phyloP scores from a whole-genome alignment of 2,888 invertebrate genomes.

The Parnassius orleans region DNA sequence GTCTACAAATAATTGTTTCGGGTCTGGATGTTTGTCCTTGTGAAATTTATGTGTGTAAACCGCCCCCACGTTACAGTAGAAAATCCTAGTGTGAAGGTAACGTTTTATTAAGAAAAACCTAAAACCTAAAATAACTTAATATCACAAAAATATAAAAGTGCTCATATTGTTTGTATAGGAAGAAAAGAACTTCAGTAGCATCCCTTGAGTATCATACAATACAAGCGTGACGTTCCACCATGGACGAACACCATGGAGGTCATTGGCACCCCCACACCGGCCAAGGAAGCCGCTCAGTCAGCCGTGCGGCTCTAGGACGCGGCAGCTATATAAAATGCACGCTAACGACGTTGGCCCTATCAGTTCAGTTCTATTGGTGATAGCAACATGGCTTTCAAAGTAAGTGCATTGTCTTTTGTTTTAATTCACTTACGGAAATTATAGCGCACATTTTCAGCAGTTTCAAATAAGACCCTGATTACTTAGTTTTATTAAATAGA shows the following conservation, averaged over 20 bases:
- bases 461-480: too few species aligned
- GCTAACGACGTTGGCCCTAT: slow-evolving; percentile 27
- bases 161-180: too few species aligned
- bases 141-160: too few species aligned
- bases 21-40: too few species aligned
- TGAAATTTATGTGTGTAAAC: too few species aligned
- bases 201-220: slow-evolving; percentile 10
- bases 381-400: slow-evolving; percentile 39
- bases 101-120: too few species aligned
- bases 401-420: slow-evolving; percentile 32
- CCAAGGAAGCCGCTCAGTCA: slow-evolving; percentile 52
- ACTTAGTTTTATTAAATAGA: too few species aligned
- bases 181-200: background rate
- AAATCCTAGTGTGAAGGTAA: too few species aligned
- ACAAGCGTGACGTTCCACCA: slow-evolving; percentile 29
- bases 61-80: too few species aligned
- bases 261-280: slow-evolving; percentile 51
- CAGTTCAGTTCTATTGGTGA: slow-evolving; percentile 30
- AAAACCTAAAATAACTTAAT: too few species aligned
- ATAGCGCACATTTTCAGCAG: background rate
- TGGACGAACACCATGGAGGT: slow-evolving; percentile 45
- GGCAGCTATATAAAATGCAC: slow-evolving; percentile 53
- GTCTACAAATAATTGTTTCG: too few species aligned
- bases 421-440: background rate
- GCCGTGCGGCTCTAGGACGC: slow-evolving; percentile 66